A percentile compares a stretch with the other conserved stretches of the same genome.
Conservation (phyloP, 37 sponge, comb jelly and placozoan species). For the Cliona cf. orientalis region DNA sequence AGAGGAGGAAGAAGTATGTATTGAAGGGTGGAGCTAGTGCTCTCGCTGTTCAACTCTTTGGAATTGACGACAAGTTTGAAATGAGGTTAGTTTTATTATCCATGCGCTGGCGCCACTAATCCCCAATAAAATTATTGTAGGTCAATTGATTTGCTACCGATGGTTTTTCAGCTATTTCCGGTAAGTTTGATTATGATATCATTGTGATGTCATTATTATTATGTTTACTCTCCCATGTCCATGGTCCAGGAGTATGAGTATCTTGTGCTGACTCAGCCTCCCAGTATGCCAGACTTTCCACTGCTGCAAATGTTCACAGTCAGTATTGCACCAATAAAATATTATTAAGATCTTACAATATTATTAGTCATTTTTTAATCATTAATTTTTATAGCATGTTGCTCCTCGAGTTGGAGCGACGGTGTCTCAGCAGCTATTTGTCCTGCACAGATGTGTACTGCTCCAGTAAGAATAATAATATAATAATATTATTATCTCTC, state of each 20-base stretch:
- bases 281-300: slow-evolving; percentile 83
- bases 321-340: neutral
- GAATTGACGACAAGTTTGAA: slow-evolving; percentile 93
- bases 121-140: no score
- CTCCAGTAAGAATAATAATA: slow-evolving; percentile 39
- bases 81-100: slow-evolving; percentile 62
- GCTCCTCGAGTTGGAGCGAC: slow-evolving; percentile 62
- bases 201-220: neutral
- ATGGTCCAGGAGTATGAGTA: slow-evolving; percentile 83
- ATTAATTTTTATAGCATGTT: slow-evolving; percentile 49
- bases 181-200: slow-evolving; percentile 48
- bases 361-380: neutral
- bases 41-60: slow-evolving; percentile 88
- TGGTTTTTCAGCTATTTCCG: slow-evolving; percentile 87
- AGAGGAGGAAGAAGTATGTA: neutral
- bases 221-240: neutral
- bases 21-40: slow-evolving; percentile 67
- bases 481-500: no score
- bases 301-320: slow-evolving; percentile 78
- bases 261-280: slow-evolving; percentile 85
- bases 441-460: slow-evolving; percentile 85
- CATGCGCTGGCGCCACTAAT: neutral
- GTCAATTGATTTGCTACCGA: slow-evolving; percentile 85
- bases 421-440: slow-evolving; percentile 86
- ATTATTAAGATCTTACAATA: neutral